These are phyloP conservation scores for Dryocosmus kuriphilus DNA, from an alignment of 2,888 invertebrate genomes.

Conservation along the genomic window DNA sequence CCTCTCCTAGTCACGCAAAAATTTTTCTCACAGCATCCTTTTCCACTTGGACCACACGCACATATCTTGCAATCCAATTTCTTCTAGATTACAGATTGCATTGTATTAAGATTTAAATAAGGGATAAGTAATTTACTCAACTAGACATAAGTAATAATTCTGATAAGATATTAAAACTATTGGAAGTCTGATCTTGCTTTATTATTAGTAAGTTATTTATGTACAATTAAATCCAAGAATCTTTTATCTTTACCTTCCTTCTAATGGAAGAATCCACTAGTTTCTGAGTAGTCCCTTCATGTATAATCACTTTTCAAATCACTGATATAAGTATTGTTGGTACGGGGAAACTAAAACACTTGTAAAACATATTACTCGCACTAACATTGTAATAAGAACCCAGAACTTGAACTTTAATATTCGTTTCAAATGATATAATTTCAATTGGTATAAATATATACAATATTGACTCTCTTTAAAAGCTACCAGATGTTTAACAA, in stretches of 20 bases:
- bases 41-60: background rate
- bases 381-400: background rate
- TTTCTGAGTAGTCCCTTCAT: background rate
- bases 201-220: background rate
- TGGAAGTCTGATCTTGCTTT: background rate
- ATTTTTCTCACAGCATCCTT: conserved; percentile 12
- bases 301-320: background rate
- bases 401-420: background rate
- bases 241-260: background rate
- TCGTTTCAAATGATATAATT: background rate
- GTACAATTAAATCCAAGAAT: background rate
- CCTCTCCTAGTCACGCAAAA: conserved; percentile 12
- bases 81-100: conserved; percentile 6
- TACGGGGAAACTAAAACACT: background rate
- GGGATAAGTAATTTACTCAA: background rate
- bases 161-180: too few relatives aligned
- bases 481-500: background rate
- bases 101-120: conserved; percentile 10
- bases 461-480: background rate
- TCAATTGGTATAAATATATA: too few relatives aligned
- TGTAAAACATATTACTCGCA: background rate
- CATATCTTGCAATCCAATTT: background rate
- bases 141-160: background rate
- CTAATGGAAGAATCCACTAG: conserved; percentile 10
- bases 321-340: conserved; percentile 11